These are phyloP conservation scores for Pterocles gutturalis DNA, from an alignment of 2,113 vertebrate species.

Conservation along the genomic window DNA sequence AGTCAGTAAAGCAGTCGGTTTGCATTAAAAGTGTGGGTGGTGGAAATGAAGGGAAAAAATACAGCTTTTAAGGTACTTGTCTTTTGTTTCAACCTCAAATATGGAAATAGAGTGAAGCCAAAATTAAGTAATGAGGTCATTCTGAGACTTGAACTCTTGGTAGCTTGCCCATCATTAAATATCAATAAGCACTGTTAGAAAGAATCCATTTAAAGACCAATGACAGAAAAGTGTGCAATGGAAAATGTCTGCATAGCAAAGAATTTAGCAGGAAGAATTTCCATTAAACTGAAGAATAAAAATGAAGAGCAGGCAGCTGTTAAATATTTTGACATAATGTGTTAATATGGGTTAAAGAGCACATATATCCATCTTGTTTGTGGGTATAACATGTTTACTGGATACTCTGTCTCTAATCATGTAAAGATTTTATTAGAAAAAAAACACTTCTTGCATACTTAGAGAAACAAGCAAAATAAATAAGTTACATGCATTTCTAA, in stretches of 20 bases:
- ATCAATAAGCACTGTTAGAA: not conserved
- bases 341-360: not conserved
- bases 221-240: not conserved
- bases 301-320: not conserved
- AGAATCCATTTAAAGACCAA: not conserved
- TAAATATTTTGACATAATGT: constrained; percentile 11
- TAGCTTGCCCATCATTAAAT: not conserved
- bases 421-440: not conserved
- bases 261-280: not conserved
- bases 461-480: not conserved
- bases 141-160: not conserved
- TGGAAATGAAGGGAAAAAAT: not conserved
- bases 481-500: not conserved
- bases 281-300: not conserved
- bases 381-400: not conserved
- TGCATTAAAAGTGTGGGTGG: not conserved
- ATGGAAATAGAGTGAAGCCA: not conserved
- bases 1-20: not conserved
- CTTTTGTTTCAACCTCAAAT: constrained; percentile 6
- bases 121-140: not conserved
- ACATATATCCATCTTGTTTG: not conserved
- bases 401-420: not conserved
- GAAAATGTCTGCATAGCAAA: not conserved
- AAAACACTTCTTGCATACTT: not conserved
- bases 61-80: not conserved